Base-by-base conservation (phyloP, 1,140 invertebrate species). In the Ceratosolen fusciceps region DNA sequence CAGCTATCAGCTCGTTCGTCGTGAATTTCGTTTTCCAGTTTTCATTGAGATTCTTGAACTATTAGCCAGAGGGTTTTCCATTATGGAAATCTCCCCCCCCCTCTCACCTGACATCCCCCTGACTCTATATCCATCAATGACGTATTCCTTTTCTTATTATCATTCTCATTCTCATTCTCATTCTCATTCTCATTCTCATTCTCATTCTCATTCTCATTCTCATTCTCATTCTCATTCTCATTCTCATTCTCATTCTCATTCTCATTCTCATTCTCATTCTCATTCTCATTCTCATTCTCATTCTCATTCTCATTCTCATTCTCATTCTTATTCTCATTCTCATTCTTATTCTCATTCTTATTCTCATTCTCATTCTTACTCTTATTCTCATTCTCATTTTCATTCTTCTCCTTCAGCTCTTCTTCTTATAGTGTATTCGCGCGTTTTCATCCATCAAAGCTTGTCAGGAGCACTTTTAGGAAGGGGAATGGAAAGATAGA, bases 11-110 rank as follows among this genome's bases (percentile, higher is more conserved):
- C 82, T 76, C 78, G 80, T 84, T 86, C 84, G 83, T 70, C 75
- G 56, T 78, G 80, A 73, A 81, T 81, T 81, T 82, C 65, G 62
- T 78, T 83, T 85, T 85, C 84, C 74, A 82, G 74, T 83, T 85
- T 82, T 81, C 81, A 85, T 86, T 83, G 82, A 82, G 60, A 79
- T 80, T 77, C 79, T 74, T 65, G 82, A 80, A 71, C 83, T 81
- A 84, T 84, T 86, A 83, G 74, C 77, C n/a, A 70, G 67, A 67
- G 67, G 79, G 81, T 83, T 83, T 52, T 83, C 80, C 79, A 80
- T 79, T 68, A 79, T 74, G 76, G 43, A n/a, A 54, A 73, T 74
- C 43, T 37, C 52, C 67, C 52, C 31, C 81, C 49, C 74, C 39
- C 58, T 24, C 62, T 12, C n/a, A n/a, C n/a, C n/a, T n/a, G n/a